A percentile compares a stretch with the other conserved stretches of the same genome.
Conservation (phyloP, 2,797 vertebrate genomes). For the Taeniopygia guttata region DNA sequence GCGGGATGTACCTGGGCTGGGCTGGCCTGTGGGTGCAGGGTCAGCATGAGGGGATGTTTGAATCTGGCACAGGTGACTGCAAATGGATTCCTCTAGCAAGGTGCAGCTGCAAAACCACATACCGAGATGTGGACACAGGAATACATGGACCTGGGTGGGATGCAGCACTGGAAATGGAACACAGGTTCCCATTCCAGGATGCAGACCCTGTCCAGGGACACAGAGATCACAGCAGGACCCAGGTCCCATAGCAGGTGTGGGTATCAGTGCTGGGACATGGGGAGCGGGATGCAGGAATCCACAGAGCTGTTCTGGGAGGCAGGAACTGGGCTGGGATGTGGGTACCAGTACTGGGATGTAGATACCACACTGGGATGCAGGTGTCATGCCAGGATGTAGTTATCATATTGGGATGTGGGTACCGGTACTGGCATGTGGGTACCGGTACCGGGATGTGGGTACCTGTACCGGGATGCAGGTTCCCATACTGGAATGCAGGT, state of each 20-base stretch:
- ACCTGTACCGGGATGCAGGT: accelerated
- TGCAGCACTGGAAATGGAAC: neutral
- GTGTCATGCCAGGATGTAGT: too few species aligned
- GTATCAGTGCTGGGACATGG: neutral
- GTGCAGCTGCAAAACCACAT: neutral
- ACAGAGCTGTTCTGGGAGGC: neutral
- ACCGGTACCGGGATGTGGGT: too few species aligned
- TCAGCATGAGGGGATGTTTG: too few species aligned
- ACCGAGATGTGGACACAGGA: too few species aligned
- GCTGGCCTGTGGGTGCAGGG: neutral
- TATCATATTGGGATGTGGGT: accelerated
- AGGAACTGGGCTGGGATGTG: too few species aligned
- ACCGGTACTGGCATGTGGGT: accelerated
- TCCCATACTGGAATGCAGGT: too few species aligned
- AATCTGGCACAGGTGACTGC: too few species aligned
- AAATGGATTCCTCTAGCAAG: neutral
- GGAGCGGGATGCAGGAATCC: neutral
- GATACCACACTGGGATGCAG: too few species aligned
- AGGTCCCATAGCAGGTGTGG: neutral
- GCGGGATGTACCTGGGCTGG: accelerated
- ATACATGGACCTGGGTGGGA: accelerated
- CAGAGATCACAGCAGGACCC: neutral
- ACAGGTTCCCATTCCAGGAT: too few species aligned
- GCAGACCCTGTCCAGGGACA: neutral
- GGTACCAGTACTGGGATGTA: too few species aligned